phyloP scores from a whole-genome alignment of 2,797 vertebrate genomes.

The Myotis daubentonii region DNA sequence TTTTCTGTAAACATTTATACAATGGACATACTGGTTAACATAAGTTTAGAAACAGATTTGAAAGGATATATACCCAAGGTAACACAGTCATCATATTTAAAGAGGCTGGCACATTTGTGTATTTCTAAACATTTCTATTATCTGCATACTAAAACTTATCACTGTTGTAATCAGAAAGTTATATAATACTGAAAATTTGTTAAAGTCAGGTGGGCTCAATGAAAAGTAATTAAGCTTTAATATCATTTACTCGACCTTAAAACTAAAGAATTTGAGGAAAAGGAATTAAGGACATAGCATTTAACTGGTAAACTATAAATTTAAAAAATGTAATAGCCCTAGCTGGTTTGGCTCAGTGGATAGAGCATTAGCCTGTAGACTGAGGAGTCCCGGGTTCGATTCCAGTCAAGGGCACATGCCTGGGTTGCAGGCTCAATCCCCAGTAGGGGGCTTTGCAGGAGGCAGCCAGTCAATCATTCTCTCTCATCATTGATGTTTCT shows the following conservation, averaged over 20 bases:
- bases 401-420: no score
- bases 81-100: not conserved
- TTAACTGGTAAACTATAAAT: not conserved
- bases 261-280: not conserved
- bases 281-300: not conserved
- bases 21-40: not conserved
- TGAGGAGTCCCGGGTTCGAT: no score
- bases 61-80: not conserved
- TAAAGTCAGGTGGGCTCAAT: not conserved
- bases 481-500: no score
- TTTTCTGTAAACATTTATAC: not conserved
- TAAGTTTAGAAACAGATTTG: not conserved
- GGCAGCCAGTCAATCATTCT: no score
- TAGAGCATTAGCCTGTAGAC: no score
- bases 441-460: no score
- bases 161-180: not conserved
- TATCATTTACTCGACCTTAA: not conserved
- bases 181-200: not conserved
- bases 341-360: no score
- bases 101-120: not conserved
- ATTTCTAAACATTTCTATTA: conserved; percentile 9
- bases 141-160: not conserved
- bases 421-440: no score
- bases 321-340: not conserved
- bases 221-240: not conserved